Evolutionary conservation across 2,113 vertebrate genomes (phyloP).

Genomic region (Lepidiolamprologus cunningtoni): DNA sequence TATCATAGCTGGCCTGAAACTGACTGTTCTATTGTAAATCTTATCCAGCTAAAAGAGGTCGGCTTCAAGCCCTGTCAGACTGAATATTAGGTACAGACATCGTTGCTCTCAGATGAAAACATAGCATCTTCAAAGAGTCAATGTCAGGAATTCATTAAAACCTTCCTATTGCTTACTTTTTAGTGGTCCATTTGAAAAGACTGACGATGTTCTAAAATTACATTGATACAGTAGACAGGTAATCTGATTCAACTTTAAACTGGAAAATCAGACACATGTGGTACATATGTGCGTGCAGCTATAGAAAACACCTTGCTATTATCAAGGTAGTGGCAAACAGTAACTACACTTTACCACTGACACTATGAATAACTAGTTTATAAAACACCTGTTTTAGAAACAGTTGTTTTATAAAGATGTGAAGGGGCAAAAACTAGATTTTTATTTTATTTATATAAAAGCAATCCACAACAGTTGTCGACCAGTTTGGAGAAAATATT

Average conservation of each 20-base stretch:
- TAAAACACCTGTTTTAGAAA: neutral
- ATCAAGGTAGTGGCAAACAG: neutral
- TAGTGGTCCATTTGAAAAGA: neutral
- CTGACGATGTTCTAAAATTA: neutral
- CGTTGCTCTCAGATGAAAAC: conserved; percentile 29
- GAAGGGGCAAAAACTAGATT: neutral
- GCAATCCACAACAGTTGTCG: neutral
- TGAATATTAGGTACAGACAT: conserved; percentile 50
- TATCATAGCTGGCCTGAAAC: conserved; percentile 57
- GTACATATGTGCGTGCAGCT: neutral
- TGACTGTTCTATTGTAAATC: conserved; percentile 66
- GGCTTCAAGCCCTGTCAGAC: conserved; percentile 49
- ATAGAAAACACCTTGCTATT: neutral
- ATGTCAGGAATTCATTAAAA: conserved; percentile 32
- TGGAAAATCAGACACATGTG: neutral
- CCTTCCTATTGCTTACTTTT: conserved; percentile 1
- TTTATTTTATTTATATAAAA: neutral
- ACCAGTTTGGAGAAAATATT: neutral
- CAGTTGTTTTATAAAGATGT: neutral
- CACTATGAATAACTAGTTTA: neutral
- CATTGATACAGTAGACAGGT: neutral
- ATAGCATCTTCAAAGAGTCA: conserved; percentile 28
- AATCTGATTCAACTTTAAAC: neutral
- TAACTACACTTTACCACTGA: neutral
- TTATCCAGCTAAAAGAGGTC: conserved; percentile 54